Evolutionary conservation across 2,113 vertebrate species (phyloP), one percentile per base, ranked within the genome.

Genomic region (Sebastes schlegelii): DNA sequence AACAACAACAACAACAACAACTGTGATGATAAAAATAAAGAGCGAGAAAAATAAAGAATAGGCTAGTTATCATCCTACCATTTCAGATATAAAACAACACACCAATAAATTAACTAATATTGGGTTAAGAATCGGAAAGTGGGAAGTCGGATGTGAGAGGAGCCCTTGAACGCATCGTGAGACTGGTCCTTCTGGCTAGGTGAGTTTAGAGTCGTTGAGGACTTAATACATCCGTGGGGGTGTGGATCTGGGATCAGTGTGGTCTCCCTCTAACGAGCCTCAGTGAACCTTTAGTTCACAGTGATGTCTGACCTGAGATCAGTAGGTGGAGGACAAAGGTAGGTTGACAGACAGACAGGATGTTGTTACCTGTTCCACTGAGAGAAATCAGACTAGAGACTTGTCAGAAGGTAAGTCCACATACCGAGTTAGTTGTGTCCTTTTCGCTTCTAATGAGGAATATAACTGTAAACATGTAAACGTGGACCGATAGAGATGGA

Each of bases 121-220:
- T 7, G 61, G 43, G 52, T 21, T 6, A 8, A 14, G 11, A 64
- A 19, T n/a, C 1, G 12, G 62, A 57, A 17, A 0, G 0, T 42
- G 42, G 13, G 34, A 67, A 19, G 63, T 43, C 46, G 4, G 49
- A 75, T 4, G 26, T 45, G 49, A 21, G 45, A 23, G 54, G 6
- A 42, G 66, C 11, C 73, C 0, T 0, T 83, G 90, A 88, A 86
- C 34, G 76, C 90, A 82, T 2, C 85, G 17, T 2, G 19, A 43
- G 71, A 67, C 88, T 14, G 80, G 84, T 86, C 74, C 6, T 76
- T 86, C 91, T 21, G 61, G 89, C 19, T 78, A 73, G 85, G 89
- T 86, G 87, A 89, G 91, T 89, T 78, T 75, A 34, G 34, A 34
- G 34, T 34, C 34, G 34, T 34, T 34, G 34, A 34, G 34, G 34